These are phyloP conservation scores for Homalodisca vitripennis DNA, from an alignment of 1,140 invertebrate genomes.

Conservation along the genomic window DNA sequence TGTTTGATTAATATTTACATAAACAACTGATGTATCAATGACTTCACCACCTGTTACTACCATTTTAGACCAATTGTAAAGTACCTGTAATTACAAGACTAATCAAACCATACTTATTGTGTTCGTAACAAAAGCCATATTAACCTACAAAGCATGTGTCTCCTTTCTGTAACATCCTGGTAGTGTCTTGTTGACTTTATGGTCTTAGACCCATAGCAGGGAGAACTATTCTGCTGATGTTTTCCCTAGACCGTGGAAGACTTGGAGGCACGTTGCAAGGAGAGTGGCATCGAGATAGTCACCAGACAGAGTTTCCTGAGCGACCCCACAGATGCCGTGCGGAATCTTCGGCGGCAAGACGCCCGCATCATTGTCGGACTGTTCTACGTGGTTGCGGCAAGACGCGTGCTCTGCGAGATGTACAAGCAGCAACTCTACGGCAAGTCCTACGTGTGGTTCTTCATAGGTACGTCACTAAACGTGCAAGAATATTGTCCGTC, in stretches of 20 bases:
- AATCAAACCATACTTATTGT: too few species aligned
- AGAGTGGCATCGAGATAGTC: slow-evolving; percentile 90
- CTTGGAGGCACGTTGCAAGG: slow-evolving; percentile 91
- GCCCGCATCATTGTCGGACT: slow-evolving; percentile 96
- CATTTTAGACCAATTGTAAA: too few species aligned
- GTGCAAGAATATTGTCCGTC: too few species aligned
- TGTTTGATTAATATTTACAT: too few species aligned
- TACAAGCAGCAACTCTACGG: slow-evolving; percentile 95
- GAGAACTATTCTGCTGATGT: slow-evolving; percentile 24
- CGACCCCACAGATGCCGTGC: slow-evolving; percentile 93
- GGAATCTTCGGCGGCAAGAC: slow-evolving; percentile 90
- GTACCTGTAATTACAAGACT: too few species aligned
- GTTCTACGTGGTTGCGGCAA: slow-evolving; percentile 96
- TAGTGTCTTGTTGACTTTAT: too few species aligned
- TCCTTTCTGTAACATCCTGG: too few species aligned
- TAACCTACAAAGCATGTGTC: too few species aligned
- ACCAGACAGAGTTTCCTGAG: slow-evolving; percentile 96
- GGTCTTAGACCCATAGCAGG: too few species aligned
- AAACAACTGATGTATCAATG: too few species aligned
- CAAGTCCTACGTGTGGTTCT: slow-evolving; percentile 98
- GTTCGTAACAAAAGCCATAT: too few species aligned
- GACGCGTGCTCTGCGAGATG: slow-evolving; percentile 94
- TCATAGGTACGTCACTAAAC: slow-evolving; percentile 76
- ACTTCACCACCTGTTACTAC: too few species aligned
- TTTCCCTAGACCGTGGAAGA: slow-evolving; percentile 91